phyloP scores from a whole-genome alignment of 2,113 vertebrate species.

The Mirounga angustirostris region DNA sequence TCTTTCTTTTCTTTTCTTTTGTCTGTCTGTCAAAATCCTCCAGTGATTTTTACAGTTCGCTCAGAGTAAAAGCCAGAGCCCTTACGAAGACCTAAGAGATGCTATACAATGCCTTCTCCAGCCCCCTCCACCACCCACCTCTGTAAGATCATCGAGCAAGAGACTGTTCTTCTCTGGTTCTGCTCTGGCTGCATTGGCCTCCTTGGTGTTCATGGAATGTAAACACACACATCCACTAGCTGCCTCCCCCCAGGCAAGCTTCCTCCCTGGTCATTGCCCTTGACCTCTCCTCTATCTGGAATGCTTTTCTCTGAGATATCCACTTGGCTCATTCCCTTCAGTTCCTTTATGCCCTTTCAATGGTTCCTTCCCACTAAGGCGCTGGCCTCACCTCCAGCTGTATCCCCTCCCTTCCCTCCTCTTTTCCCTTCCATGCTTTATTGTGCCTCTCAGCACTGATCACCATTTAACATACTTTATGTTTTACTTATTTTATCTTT shows the following conservation, averaged over 20 bases:
- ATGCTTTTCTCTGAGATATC: neutral
- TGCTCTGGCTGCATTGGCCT: neutral
- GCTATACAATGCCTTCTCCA: neutral
- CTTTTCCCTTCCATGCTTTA: neutral
- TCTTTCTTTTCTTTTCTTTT: neutral
- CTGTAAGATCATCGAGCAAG: neutral
- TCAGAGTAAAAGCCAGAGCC: neutral
- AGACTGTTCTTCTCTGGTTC: neutral
- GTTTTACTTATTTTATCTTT: neutral
- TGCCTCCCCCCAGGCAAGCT: neutral
- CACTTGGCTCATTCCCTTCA: neutral
- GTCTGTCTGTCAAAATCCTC: neutral
- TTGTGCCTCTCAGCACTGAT: neutral
- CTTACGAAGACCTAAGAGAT: neutral
- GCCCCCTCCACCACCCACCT: neutral
- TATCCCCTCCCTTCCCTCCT: neutral
- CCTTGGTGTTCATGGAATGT: neutral
- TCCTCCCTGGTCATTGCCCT: neutral
- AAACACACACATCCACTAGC: rapidly evolving
- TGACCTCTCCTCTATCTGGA: neutral
- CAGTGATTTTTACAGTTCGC: neutral
- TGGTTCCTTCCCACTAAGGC: neutral
- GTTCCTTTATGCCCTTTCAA: neutral
- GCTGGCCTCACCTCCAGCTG: neutral
- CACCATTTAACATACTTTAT: neutral